phyloP scores from a whole-genome alignment of 1,140 invertebrate genomes.

The Elymnias hypermnestra region DNA sequence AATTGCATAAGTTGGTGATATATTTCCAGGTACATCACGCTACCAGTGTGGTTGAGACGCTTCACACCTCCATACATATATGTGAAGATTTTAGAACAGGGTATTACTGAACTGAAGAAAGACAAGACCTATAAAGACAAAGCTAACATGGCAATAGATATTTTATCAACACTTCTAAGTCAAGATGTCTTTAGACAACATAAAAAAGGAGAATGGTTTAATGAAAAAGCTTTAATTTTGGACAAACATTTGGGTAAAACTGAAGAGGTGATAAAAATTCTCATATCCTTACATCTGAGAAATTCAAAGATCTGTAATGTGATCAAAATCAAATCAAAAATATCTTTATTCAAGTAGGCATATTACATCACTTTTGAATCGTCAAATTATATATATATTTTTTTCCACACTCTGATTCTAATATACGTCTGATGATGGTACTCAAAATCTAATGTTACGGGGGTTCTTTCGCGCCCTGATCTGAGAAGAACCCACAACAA shows the following conservation, averaged over 20 bases:
- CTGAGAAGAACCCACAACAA: no score
- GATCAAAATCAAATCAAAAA: no score
- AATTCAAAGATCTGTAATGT: no score
- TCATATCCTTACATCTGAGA: no score
- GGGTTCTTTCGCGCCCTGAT: no score
- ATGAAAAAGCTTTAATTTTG: slow-evolving; percentile 58
- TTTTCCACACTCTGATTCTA: no score
- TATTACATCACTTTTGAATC: no score
- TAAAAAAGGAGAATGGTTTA: slow-evolving; percentile 54
- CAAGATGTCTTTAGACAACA: slow-evolving; percentile 52
- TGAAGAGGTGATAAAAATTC: slow-evolving; percentile 54
- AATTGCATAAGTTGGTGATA: no score
- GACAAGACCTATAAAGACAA: slow-evolving; percentile 21
- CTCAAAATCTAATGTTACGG: no score
- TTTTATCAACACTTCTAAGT: slow-evolving; percentile 36
- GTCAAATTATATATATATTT: no score
- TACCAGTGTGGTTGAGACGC: slow-evolving; percentile 41
- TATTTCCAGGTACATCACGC: slow-evolving; percentile 43
- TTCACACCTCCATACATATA: slow-evolving; percentile 49
- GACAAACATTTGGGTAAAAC: slow-evolving; percentile 35
- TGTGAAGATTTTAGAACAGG: slow-evolving; percentile 43
- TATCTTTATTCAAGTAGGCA: no score
- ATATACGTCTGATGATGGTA: no score
- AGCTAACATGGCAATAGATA: slow-evolving; percentile 35
- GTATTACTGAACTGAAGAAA: slow-evolving; percentile 49